Percentiles rank a stretch among this genome's conserved stretches.
Evolutionary conservation across 2,888 invertebrate genomes (phyloP).

Genomic region (Troides aeacus): DNA sequence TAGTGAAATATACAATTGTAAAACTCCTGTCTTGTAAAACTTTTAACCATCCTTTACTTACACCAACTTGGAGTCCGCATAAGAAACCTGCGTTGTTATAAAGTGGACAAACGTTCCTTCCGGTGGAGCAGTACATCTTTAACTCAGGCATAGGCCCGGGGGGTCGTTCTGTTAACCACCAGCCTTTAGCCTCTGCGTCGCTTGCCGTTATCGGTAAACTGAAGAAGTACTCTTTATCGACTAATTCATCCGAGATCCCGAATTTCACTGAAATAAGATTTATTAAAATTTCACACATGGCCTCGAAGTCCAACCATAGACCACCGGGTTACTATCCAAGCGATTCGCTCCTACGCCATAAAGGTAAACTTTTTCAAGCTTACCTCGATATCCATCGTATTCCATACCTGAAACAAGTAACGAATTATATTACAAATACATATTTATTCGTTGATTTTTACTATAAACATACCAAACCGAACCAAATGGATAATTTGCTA

Average conservation of each 20-base stretch:
- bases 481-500: too few species aligned
- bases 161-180: constrained; percentile 57
- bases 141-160: constrained; percentile 62
- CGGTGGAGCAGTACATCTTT: constrained; percentile 65
- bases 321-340: too few species aligned
- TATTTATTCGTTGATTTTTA: too few species aligned
- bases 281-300: neutral
- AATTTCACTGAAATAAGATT: constrained; percentile 56
- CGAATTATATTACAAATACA: neutral
- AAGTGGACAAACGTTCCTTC: constrained; percentile 60
- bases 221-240: constrained; percentile 69
- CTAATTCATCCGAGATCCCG: constrained; percentile 69
- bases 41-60: constrained; percentile 42
- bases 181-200: constrained; percentile 61
- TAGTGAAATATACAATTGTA: too few species aligned
- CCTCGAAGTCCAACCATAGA: too few species aligned
- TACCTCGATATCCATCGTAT: constrained; percentile 45
- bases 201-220: constrained; percentile 64
- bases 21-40: too few species aligned
- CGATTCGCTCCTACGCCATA: too few species aligned
- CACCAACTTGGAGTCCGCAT: constrained; percentile 68
- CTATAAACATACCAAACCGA: too few species aligned
- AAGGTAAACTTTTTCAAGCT: neutral
- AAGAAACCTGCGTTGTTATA: constrained; percentile 69
- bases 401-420: constrained; percentile 42